Evolutionary conservation across 2,888 invertebrate genomes (phyloP), one percentile per base, ranked within the genome.

Genomic region (Ennomos fuscantarius): DNA sequence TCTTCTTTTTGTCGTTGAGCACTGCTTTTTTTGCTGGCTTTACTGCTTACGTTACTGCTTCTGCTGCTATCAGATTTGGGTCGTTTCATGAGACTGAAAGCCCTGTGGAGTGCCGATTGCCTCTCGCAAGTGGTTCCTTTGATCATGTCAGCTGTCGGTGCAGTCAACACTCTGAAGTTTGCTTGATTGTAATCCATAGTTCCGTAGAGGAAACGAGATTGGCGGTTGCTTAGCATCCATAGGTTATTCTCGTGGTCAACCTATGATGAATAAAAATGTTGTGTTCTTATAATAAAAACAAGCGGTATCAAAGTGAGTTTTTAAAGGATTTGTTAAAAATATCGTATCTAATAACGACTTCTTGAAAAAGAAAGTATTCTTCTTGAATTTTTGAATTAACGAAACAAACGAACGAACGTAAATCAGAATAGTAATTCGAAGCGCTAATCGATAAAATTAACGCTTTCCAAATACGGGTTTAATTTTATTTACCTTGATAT

Each of bases 221-320:
- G 95, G 55, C 94, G 93, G 78, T 97, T 95, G 8, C 96, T 96
- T 8, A 97, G 87, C 1, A 96, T 94, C 96, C 96, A 97, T 0
- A 96, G 71, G 41, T 94, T 92, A 43, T 94, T 94, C 10, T 94
- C 93, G 0, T 77, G 70, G 65, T 95, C 94, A 45, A 93, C 88
- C 94, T 94, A 69, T n/a, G 8, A 31, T 15, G n/a, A 36, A 8
- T 36, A 8, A 31, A 24, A 42, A 78, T 31, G 8, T 24, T 24
- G 6, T 24, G 0, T 24, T 24, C 15, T 24, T 24, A 24, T 24
- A 24, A 24, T 24, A 24, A 24, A 5, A 24, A 24, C 24, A 24
- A 5, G 24, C n/a, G 24, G 24, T 6, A 24, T 24, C 24, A 3
- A 24, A 24, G 15, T 9, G 2, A 15, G 40, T 40, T 9, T 9